Evolutionary conservation across 53 echinoderm and acorn worm species (phyloP), one percentile per base, ranked within the genome.

Genomic region (Paelopatides confundens): DNA sequence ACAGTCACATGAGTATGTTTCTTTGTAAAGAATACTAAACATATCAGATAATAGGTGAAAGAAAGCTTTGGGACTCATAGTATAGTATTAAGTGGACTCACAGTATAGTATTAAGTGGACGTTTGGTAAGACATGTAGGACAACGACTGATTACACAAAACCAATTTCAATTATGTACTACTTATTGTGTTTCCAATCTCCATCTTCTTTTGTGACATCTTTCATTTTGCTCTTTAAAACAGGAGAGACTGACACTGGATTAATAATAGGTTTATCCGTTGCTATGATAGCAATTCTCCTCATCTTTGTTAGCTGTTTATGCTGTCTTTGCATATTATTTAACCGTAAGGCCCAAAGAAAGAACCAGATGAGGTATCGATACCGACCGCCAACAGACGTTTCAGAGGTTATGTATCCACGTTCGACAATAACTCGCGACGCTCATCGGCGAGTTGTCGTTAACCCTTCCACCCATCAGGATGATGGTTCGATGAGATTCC

Each of bases 231-330:
- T 23, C 1, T 54, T 58, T 58, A 17, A 15, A 58, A 58, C 24
- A 58, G 58, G 58, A 18, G 58, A 58, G 58, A 18, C 58, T 21
- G 58, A 58, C 53, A 53, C 54, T 21, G 79, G 15, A 52, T 24
- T 79, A 8, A 13, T 79, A 29, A 46, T 79, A 5, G 51, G 33
- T 30, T 31, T 79, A 31, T 12, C 79, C 1, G 49, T 79, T 21
- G 49, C 48, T 11, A 31, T 48, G 30, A 53, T 79, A 29, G 53
- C 43, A 24, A 27, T 79, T 5, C 14, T 53, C 26, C 33, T 29
- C 49, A 29, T 79, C 24, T 79, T 79, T 52, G 51, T 48, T 4
- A 50, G 79, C 51, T 79, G 79, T 30, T 79, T 50, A 31, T 79
- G 79, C 51, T 79, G 79, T 31, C 12, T 79, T 13, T 79, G 50